Conservation (phyloP, 2,797 vertebrate genomes). For the Megaceryle alcyon region DNA sequence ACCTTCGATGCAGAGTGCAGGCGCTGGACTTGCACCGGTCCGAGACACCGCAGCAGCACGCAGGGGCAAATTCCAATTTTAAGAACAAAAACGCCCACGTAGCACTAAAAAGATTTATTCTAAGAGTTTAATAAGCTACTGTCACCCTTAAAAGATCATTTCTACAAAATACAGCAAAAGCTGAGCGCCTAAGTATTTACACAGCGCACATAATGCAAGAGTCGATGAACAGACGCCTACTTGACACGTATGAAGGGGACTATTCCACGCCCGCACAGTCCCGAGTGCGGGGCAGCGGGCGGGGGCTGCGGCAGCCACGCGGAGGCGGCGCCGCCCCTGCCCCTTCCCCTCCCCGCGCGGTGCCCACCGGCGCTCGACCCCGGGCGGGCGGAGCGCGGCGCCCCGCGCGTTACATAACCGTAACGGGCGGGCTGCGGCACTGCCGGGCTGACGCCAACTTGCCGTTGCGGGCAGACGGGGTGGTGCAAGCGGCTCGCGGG, state of each 20-base stretch:
- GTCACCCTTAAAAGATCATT: not conserved
- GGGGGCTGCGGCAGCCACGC: not conserved
- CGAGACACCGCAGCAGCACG: rapidly evolving
- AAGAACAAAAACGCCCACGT: not conserved
- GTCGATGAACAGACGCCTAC: too few relatives aligned
- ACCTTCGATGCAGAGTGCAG: rapidly evolving
- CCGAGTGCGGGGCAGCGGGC: not conserved
- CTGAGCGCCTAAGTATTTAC: too few relatives aligned
- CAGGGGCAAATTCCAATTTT: not conserved
- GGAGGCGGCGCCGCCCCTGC: not conserved
- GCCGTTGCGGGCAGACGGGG: not conserved
- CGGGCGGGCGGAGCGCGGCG: not conserved
- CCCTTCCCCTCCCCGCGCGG: not conserved
- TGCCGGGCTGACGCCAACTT: not conserved
- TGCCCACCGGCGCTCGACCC: not conserved
- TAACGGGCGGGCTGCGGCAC: not conserved
- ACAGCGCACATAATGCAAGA: too few relatives aligned
- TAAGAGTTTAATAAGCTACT: not conserved
- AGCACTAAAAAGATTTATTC: rapidly evolving
- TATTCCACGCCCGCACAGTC: not conserved
- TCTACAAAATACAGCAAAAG: not conserved
- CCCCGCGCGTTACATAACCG: not conserved
- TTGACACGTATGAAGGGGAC: too few relatives aligned
- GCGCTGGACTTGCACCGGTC: not conserved
- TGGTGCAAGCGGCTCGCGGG: not conserved